These are phyloP conservation scores for Penelope pileata DNA, from an alignment of 2,113 vertebrate genomes.

Conservation along the genomic window DNA sequence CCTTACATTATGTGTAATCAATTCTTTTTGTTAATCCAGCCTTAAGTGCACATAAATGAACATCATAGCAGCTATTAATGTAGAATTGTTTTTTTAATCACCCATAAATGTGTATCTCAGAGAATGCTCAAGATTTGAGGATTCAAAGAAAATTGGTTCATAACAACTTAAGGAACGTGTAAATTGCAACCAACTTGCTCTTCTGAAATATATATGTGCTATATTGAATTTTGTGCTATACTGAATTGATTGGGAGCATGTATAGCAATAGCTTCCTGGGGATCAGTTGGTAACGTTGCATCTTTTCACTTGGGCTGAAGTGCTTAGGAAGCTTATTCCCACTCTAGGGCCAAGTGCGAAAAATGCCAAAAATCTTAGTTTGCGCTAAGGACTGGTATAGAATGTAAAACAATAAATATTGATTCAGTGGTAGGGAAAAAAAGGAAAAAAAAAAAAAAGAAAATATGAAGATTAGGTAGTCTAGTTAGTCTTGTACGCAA, in stretches of 20 bases:
- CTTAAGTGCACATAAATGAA: background rate
- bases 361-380: background rate
- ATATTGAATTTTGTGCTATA: background rate
- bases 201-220: background rate
- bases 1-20: background rate
- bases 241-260: background rate
- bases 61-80: background rate
- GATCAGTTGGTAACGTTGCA: background rate
- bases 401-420: background rate
- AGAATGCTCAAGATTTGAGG: background rate
- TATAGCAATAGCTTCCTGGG: background rate
- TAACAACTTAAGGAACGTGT: background rate
- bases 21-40: background rate
- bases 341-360: background rate
- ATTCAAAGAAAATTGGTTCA: fast-evolving
- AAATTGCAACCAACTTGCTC: background rate
- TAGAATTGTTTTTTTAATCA: background rate
- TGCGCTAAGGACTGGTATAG: background rate
- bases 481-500: background rate
- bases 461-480: background rate
- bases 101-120: background rate
- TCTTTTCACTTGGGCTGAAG: background rate
- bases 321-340: background rate
- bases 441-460: fast-evolving
- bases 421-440: background rate